Conservation (phyloP, 2,113 vertebrate genomes). For the Menidia beryllina region DNA sequence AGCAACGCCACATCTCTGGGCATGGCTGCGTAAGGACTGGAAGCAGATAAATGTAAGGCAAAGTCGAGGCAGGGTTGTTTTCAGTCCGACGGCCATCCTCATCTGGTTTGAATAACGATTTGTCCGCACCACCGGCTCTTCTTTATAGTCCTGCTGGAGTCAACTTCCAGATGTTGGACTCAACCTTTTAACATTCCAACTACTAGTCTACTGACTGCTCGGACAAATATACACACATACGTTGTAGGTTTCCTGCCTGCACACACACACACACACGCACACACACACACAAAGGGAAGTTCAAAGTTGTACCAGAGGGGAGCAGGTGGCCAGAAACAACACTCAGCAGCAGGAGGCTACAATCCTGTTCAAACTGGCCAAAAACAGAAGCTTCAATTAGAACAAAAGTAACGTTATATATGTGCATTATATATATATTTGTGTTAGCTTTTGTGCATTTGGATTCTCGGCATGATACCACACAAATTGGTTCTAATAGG, state of each 20-base stretch:
- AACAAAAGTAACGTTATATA: background rate
- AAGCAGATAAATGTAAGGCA: too few species aligned
- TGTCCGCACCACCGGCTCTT: constrained; percentile 38
- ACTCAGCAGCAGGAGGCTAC: constrained; percentile 11
- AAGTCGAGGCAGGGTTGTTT: background rate
- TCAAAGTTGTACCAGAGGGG: constrained; percentile 61
- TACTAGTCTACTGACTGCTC: constrained; percentile 46
- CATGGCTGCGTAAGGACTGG: too few species aligned
- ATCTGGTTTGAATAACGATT: constrained; percentile 72
- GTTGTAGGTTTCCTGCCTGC: constrained; percentile 1
- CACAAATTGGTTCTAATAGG: background rate
- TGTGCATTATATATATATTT: background rate
- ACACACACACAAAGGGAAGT: constrained; percentile 36
- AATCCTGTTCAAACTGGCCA: constrained; percentile 15
- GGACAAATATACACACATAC: constrained; percentile 53
- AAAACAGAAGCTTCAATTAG: constrained; percentile 20
- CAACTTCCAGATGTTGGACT: constrained; percentile 65
- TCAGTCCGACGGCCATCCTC: constrained; percentile 29
- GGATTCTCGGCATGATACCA: background rate
- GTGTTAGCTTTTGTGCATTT: background rate
- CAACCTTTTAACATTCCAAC: constrained; percentile 64
- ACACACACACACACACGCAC: constrained; percentile 31
- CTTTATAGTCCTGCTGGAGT: constrained; percentile 38
- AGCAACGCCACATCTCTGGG: too few species aligned
- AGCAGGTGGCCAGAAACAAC: constrained; percentile 64